A percentile compares a stretch with the other conserved stretches of the same genome.
These are phyloP conservation scores for Mactra quadrangularis DNA, from an alignment of 1,140 invertebrate species.

Conservation along the genomic window DNA sequence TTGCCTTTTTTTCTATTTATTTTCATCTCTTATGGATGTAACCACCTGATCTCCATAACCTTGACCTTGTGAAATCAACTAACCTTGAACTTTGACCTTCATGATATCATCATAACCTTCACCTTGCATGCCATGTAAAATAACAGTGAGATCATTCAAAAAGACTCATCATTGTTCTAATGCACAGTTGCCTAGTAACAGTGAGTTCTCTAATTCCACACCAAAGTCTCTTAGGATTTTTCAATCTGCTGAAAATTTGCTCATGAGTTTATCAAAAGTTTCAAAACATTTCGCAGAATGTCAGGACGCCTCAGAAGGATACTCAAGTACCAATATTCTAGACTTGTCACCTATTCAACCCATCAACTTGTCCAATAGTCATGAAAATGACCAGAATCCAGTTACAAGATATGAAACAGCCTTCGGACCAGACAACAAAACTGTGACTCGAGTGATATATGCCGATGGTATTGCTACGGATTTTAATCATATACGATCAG, in stretches of 20 bases:
- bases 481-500: conserved; percentile 67
- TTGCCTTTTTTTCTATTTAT: conserved; percentile 52
- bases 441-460: conserved; percentile 78
- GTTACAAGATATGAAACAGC: conserved; percentile 78
- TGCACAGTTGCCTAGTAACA: conserved; percentile 29
- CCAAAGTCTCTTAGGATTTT: conserved; percentile 64
- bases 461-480: conserved; percentile 75
- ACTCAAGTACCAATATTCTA: conserved; percentile 60
- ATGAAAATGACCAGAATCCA: conserved; percentile 56
- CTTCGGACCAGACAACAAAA: conserved; percentile 80
- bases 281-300: conserved; percentile 46
- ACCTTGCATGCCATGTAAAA: conserved; percentile 41
- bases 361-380: conserved; percentile 15
- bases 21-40: conserved; percentile 64
- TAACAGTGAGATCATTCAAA: conserved; percentile 40
- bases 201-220: conserved; percentile 44
- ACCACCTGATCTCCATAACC: too few relatives aligned
- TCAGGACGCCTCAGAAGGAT: conserved; percentile 54
- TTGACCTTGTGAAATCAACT: conserved; percentile 9
- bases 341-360: conserved; percentile 71
- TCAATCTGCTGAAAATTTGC: conserved; percentile 82
- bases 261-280: conserved; percentile 74
- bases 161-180: conserved; percentile 19
- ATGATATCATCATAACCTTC: conserved; percentile 20
- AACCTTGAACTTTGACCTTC: conserved; percentile 35